Conservation (phyloP, 2,888 invertebrate genomes). For the Diogma glabrata region DNA sequence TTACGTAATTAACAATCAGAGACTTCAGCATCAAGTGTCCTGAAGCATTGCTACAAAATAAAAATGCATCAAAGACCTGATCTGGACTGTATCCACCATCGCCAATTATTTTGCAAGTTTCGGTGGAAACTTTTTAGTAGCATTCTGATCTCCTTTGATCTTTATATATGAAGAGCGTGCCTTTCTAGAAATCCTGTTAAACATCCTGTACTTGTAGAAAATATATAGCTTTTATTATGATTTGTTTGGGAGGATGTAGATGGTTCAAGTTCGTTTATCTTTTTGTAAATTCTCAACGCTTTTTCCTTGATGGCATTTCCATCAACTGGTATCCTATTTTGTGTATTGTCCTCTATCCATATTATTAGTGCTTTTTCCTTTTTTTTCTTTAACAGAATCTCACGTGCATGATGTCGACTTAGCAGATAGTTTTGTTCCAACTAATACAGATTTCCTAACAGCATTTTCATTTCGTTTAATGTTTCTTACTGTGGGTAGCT, state of each 20-base stretch:
- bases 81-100: neutral
- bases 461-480: neutral
- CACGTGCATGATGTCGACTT: no score
- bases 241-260: neutral
- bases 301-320: neutral
- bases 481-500: neutral
- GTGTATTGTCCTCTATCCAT: neutral
- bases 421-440: no score
- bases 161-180: neutral
- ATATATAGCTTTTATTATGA: neutral
- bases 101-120: neutral
- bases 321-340: neutral
- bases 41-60: neutral
- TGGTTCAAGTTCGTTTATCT: neutral
- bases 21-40: neutral
- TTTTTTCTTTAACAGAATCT: no score
- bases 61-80: neutral
- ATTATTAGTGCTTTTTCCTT: neutral
- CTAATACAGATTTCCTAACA: neutral
- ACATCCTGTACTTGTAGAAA: neutral
- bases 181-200: neutral
- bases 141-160: neutral
- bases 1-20: no score
- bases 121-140: neutral
- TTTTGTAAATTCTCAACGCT: neutral